These are phyloP conservation scores for Hyposoter dolosus DNA, from an alignment of 2,888 invertebrate species.

Conservation along the genomic window DNA sequence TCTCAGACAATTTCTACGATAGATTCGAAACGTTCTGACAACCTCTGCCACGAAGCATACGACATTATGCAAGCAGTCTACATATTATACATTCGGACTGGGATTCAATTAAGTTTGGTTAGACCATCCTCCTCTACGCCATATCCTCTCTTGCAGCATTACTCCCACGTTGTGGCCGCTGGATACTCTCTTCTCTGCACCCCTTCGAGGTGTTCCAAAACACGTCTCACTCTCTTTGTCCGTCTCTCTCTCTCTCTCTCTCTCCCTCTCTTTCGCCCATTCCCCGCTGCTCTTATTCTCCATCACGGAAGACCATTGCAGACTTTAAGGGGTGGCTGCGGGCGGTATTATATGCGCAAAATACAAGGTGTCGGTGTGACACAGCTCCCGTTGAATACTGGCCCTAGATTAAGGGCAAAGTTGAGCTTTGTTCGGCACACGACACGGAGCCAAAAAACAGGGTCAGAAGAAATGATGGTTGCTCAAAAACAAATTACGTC, in stretches of 20 bases:
- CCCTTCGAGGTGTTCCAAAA: constrained; percentile 77
- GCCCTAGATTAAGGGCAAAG: too few relatives aligned
- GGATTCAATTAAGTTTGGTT: constrained; percentile 85
- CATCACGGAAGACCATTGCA: constrained; percentile 45
- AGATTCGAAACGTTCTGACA: constrained; percentile 71
- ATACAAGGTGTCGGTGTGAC: constrained; percentile 52
- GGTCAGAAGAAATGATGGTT: not conserved
- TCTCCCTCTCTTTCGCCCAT: constrained; percentile 12
- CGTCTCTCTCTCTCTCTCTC: constrained; percentile 3
- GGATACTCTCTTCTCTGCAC: constrained; percentile 65
- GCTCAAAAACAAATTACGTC: not conserved
- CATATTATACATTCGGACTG: constrained; percentile 85
- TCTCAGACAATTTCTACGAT: constrained; percentile 43
- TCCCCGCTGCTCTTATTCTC: constrained; percentile 26
- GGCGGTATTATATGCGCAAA: constrained; percentile 49
- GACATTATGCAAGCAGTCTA: constrained; percentile 85
- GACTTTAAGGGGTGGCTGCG: constrained; percentile 52
- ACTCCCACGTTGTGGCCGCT: constrained; percentile 43
- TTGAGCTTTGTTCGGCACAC: not conserved
- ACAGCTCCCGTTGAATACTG: constrained; percentile 23
- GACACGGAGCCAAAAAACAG: not conserved
- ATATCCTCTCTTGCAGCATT: constrained; percentile 61
- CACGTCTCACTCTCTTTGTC: constrained; percentile 70
- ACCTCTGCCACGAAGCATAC: constrained; percentile 79
- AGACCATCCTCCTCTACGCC: constrained; percentile 76